A percentile compares a stretch with the other conserved stretches of the same genome.
These are phyloP conservation scores for Chrysolina americana DNA, from an alignment of 2,888 invertebrate species.

Conservation along the genomic window DNA sequence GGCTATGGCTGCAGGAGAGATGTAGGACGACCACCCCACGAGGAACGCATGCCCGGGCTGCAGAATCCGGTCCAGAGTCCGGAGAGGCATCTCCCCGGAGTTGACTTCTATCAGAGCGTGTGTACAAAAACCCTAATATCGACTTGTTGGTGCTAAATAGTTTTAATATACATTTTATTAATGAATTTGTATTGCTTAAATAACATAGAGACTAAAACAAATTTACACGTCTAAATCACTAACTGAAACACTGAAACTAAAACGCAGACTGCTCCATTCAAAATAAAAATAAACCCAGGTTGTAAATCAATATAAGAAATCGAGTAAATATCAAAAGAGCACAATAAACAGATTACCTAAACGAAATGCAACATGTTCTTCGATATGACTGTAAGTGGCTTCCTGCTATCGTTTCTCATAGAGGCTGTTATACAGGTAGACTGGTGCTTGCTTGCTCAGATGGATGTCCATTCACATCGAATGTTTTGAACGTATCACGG, in stretches of 20 bases:
- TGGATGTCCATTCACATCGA: slow-evolving; percentile 7
- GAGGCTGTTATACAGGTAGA: slow-evolving; percentile 10
- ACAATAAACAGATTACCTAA: slow-evolving; percentile 14
- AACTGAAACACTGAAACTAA: slow-evolving; percentile 21
- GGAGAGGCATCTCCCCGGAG: slow-evolving; percentile 62
- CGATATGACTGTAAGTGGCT: background rate
- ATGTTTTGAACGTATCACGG: slow-evolving; percentile 11
- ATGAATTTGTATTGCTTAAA: slow-evolving; percentile 35
- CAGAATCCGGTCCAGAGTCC: slow-evolving; percentile 62
- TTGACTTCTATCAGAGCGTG: slow-evolving; percentile 59
- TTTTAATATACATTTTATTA: slow-evolving; percentile 50
- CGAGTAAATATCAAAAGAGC: slow-evolving; percentile 19
- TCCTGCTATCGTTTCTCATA: background rate
- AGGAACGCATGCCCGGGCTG: slow-evolving; percentile 58
- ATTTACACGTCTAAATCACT: slow-evolving; percentile 26
- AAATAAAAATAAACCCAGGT: slow-evolving; percentile 20
- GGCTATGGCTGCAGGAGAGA: background rate
- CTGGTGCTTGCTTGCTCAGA: slow-evolving; percentile 11
- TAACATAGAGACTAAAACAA: slow-evolving; percentile 36
- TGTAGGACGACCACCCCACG: slow-evolving; percentile 2
- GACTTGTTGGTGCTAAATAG: slow-evolving; percentile 62
- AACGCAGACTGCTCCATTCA: slow-evolving; percentile 19
- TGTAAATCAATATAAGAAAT: slow-evolving; percentile 21
- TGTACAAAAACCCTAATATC: slow-evolving; percentile 58
- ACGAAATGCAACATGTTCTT: slow-evolving; percentile 10